phyloP scores from a whole-genome alignment of 37 sponge, comb jelly and placozoan species.

The Chondrilla cf. caribensis region DNA sequence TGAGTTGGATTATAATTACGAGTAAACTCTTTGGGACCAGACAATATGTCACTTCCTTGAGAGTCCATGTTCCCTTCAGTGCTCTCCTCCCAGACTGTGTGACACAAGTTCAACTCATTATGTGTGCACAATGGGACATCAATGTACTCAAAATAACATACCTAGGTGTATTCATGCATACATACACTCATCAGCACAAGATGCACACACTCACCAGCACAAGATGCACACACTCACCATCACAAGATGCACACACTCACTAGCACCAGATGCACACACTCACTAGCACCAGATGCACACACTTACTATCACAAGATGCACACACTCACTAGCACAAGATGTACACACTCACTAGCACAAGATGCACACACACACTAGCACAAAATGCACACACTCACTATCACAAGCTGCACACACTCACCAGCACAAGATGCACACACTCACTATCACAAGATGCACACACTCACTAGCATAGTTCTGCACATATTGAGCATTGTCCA shows the following conservation, averaged over 20 bases:
- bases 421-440: background rate
- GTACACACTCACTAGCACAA: background rate
- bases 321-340: background rate
- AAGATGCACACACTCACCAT: background rate
- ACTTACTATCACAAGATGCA: background rate
- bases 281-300: background rate
- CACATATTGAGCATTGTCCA: constrained; percentile 58
- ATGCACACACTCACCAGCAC: background rate
- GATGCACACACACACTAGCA: background rate
- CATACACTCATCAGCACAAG: background rate
- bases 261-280: background rate
- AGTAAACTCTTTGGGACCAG: constrained; percentile 8
- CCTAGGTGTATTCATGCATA: too few species aligned
- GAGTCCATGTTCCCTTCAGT: background rate
- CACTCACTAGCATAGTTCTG: background rate
- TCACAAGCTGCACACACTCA: background rate
- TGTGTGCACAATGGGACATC: background rate
- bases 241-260: background rate
- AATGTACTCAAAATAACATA: background rate
- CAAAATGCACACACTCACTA: background rate
- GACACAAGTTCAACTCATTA: background rate
- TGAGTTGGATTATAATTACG: constrained; percentile 12
- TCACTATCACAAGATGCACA: background rate
- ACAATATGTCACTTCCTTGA: constrained; percentile 1
- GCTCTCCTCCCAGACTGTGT: constrained; percentile 13